phyloP scores from a whole-genome alignment of 2,888 invertebrate genomes.

The Apoda limacodes region DNA sequence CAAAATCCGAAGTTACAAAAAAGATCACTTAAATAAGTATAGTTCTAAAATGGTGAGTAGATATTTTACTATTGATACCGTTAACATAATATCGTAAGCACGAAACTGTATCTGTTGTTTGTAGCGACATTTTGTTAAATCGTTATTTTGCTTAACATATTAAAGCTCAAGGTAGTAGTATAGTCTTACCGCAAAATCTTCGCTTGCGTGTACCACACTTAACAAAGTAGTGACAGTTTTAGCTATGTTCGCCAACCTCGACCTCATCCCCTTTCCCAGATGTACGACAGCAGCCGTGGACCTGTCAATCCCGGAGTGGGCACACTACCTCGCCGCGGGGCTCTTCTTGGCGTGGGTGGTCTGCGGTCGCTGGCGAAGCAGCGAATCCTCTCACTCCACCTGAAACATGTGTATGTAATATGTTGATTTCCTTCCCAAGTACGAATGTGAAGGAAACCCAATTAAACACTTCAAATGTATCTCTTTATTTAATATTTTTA shows the following conservation, averaged over 20 bases:
- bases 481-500: too few relatives aligned
- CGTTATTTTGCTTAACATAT: too few relatives aligned
- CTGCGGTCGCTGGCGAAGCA: slow-evolving; percentile 41
- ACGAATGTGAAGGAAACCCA: not conserved
- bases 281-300: slow-evolving; percentile 62
- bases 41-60: too few relatives aligned
- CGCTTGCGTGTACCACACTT: slow-evolving; percentile 42
- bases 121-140: too few relatives aligned
- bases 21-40: too few relatives aligned
- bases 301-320: slow-evolving; percentile 56
- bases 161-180: too few relatives aligned
- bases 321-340: slow-evolving; percentile 52
- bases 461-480: not conserved
- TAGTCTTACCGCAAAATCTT: too few relatives aligned
- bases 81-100: too few relatives aligned
- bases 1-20: too few relatives aligned
- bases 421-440: too few relatives aligned
- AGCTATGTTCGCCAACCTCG: slow-evolving; percentile 11
- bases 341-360: slow-evolving; percentile 55
- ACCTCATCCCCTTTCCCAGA: slow-evolving; percentile 36
- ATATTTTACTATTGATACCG: too few relatives aligned
- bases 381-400: slow-evolving; percentile 35
- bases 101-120: too few relatives aligned
- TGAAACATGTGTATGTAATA: slow-evolving; percentile 41
- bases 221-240: slow-evolving; percentile 20